Percentiles rank a stretch among this genome's conserved stretches.
These are phyloP conservation scores for Drosophila stalkeri DNA, from an alignment of 2,888 invertebrate genomes.

Conservation along the genomic window DNA sequence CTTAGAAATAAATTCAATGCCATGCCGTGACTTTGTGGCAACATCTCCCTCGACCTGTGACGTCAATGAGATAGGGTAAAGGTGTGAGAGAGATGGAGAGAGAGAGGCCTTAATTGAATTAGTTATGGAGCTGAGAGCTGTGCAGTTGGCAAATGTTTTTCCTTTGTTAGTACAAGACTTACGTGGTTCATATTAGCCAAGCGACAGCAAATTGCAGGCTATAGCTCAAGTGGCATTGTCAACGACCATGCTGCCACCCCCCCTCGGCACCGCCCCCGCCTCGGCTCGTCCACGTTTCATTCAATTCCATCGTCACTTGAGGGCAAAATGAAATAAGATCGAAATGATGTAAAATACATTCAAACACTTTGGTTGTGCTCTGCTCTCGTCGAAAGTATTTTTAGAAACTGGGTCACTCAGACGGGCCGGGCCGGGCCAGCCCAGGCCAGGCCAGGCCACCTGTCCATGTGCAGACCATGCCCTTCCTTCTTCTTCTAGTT, in stretches of 20 bases:
- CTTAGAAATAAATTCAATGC: conserved; percentile 55
- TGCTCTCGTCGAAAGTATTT: conserved; percentile 58
- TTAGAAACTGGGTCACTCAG: conserved; percentile 73
- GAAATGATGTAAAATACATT: conserved; percentile 76
- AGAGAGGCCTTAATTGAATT: conserved; percentile 48
- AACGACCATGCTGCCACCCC: not conserved
- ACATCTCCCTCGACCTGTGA: conserved; percentile 23
- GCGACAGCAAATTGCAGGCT: conserved; percentile 22
- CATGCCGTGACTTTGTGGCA: conserved; percentile 23
- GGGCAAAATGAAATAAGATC: conserved; percentile 71
- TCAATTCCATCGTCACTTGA: conserved; percentile 29
- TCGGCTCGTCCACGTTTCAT: no score
- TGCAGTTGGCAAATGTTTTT: conserved; percentile 16
- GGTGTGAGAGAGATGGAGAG: not conserved
- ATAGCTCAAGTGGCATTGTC: conserved; percentile 25
- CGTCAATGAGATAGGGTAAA: conserved; percentile 19
- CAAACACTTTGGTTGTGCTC: conserved; percentile 68
- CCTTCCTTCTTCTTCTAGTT: not conserved
- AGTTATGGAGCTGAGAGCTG: conserved; percentile 29
- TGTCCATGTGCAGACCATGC: conserved; percentile 28
- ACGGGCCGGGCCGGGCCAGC: conserved; percentile 19
- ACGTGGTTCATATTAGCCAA: conserved; percentile 37
- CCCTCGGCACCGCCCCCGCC: not conserved
- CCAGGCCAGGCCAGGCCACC: conserved; percentile 49
- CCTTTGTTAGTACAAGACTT: conserved; percentile 31